Percentiles rank a stretch among this genome's conserved stretches.
These are phyloP conservation scores for Struthio camelus DNA, from an alignment of 2,113 vertebrate species.

Conservation along the genomic window DNA sequence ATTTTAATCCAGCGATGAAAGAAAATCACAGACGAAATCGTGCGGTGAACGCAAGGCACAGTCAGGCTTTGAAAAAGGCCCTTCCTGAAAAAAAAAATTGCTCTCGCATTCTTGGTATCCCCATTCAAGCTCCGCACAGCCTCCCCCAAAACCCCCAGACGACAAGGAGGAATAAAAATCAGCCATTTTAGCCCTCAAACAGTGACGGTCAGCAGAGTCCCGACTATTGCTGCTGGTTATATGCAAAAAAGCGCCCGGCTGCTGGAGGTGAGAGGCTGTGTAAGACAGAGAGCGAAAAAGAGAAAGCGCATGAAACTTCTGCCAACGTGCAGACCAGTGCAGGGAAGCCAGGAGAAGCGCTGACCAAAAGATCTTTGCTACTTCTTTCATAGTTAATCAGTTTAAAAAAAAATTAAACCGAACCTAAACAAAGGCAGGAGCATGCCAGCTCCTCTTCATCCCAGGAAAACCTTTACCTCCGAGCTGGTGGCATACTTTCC, in stretches of 20 bases:
- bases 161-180: neutral
- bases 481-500: neutral
- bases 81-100: neutral
- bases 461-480: rapidly evolving
- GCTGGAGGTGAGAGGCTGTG: neutral
- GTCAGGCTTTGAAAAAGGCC: rapidly evolving
- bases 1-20: neutral
- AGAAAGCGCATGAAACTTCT: neutral
- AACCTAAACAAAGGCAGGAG: neutral
- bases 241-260: neutral
- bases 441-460: neutral
- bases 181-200: neutral
- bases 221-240: rapidly evolving
- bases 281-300: rapidly evolving
- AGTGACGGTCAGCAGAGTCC: neutral
- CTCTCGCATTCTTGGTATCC: rapidly evolving
- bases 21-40: neutral
- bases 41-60: neutral
- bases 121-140: rapidly evolving
- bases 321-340: neutral
- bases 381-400: neutral
- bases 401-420: neutral
- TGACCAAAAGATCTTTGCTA: neutral
- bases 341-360: neutral
- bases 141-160: rapidly evolving